A percentile compares a stretch with the other conserved stretches of the same genome.
phyloP scores from a whole-genome alignment of 2,888 invertebrate species.

The Tubulanus polymorphus region DNA sequence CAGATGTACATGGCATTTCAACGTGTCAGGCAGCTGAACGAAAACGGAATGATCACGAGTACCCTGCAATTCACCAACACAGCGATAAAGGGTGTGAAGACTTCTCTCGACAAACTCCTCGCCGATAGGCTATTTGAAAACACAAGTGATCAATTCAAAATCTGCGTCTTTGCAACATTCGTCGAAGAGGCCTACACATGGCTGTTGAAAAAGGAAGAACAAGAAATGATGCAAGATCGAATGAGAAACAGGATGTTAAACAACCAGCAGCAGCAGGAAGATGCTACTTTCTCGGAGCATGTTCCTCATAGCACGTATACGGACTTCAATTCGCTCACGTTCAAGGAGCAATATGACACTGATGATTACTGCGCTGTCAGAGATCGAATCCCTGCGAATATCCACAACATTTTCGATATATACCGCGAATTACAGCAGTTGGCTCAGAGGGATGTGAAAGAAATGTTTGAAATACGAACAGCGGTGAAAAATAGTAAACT shows the following conservation, averaged over 20 bases:
- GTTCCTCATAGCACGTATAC: neutral
- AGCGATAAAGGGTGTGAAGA: neutral
- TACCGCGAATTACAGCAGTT: neutral
- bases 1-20: constrained; percentile 1
- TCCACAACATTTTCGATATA: neutral
- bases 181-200: neutral
- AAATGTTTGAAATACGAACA: neutral
- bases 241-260: neutral
- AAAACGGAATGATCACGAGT: neutral
- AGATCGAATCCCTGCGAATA: neutral
- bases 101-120: neutral
- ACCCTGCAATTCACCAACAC: neutral
- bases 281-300: neutral
- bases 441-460: neutral
- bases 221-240: neutral
- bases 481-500: neutral
- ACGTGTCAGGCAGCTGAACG: neutral
- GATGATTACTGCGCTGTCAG: neutral
- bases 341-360: neutral
- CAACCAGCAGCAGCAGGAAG: neutral
- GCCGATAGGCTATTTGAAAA: neutral
- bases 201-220: neutral
- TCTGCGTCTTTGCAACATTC: neutral
- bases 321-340: constrained; percentile 1
- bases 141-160: neutral